These are phyloP conservation scores for Drosophila tsacasi DNA, from an alignment of 1,140 invertebrate species.

Conservation along the genomic window DNA sequence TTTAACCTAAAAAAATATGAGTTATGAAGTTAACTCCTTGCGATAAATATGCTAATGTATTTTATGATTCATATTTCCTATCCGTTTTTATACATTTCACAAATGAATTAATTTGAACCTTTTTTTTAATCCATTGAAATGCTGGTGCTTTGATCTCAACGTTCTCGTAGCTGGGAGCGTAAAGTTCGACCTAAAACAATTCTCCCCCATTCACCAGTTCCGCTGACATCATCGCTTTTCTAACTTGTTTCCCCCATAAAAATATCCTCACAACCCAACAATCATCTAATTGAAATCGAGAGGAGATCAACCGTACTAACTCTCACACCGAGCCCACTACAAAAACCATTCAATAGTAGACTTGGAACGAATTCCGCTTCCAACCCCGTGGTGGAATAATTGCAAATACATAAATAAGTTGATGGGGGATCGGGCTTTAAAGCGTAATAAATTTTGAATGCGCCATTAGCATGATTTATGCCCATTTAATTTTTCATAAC, in stretches of 20 bases:
- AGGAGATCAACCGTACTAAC: constrained; percentile 46
- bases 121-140: neutral
- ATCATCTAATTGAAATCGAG: constrained; percentile 78
- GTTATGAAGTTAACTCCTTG: neutral
- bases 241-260: constrained; percentile 27
- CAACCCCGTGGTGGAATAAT: constrained; percentile 54
- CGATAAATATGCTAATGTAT: neutral
- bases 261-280: constrained; percentile 49
- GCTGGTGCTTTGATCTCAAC: constrained; percentile 1
- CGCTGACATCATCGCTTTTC: constrained; percentile 49
- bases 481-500: constrained; percentile 84
- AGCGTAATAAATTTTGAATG: constrained; percentile 84
- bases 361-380: constrained; percentile 28
- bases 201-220: constrained; percentile 10
- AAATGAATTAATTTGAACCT: neutral
- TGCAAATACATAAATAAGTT: constrained; percentile 70
- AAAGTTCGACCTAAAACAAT: constrained; percentile 6
- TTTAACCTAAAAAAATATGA: neutral
- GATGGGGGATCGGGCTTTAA: constrained; percentile 67
- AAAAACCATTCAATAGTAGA: constrained; percentile 42
- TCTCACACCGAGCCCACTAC: constrained; percentile 4
- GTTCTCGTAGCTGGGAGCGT: neutral
- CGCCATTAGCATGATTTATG: constrained; percentile 84
- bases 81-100: too few species aligned
- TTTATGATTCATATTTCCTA: neutral